Evolutionary conservation across 2,888 invertebrate genomes (phyloP).

Genomic region (Epinotia ramella): DNA sequence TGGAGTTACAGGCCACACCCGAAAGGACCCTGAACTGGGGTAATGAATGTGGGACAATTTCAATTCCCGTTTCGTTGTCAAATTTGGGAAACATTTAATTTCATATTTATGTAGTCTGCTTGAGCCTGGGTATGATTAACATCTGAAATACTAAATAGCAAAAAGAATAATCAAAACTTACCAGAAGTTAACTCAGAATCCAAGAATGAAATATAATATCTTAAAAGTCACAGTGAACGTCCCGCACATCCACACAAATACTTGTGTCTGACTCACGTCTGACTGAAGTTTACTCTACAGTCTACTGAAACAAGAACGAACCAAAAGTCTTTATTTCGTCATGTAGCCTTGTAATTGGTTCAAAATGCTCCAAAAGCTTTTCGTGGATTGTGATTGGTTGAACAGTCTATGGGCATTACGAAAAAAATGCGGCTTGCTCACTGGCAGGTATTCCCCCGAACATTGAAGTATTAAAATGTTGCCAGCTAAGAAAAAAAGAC

Average conservation of each 20-base stretch:
- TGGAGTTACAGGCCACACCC: neutral
- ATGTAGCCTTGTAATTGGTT: constrained; percentile 17
- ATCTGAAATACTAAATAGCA: neutral
- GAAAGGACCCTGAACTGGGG: neutral
- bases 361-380: neutral
- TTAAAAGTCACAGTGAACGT: neutral
- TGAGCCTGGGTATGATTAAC: neutral
- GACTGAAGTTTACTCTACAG: neutral
- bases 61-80: neutral
- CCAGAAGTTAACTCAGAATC: neutral
- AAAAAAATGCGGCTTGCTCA: neutral
- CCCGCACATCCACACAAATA: neutral
- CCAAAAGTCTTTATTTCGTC: neutral
- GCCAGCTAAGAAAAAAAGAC: neutral
- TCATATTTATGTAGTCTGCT: too few relatives aligned
- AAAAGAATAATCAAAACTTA: neutral
- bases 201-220: neutral
- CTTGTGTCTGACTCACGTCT: neutral
- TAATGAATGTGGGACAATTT: too few relatives aligned
- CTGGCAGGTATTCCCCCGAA: constrained; percentile 6
- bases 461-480: neutral
- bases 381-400: constrained; percentile 7
- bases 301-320: neutral
- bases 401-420: neutral
- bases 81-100: too few relatives aligned